Evolutionary conservation across 1,140 invertebrate species (phyloP).

Genomic region (Goniozus legneri): DNA sequence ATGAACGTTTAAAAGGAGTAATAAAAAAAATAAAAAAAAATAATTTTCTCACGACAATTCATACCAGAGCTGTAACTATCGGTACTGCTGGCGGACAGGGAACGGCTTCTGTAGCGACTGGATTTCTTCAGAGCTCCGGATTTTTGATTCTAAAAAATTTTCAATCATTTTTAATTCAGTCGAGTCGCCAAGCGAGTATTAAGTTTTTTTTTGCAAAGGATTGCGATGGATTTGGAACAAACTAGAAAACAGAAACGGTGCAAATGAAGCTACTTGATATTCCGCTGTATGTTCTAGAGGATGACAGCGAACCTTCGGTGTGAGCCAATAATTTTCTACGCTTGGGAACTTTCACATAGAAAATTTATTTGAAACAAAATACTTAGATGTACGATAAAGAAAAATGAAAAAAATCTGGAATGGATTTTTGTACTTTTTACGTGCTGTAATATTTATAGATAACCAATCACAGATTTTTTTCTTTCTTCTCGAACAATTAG

Average conservation of each 20-base stretch:
- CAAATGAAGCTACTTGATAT: conserved; percentile 41
- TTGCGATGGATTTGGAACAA: conserved; percentile 36
- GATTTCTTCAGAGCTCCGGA: conserved; percentile 80
- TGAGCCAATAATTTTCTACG: too few relatives aligned
- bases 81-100: conserved; percentile 87
- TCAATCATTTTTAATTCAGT: not conserved
- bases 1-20: not conserved
- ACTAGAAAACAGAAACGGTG: conserved; percentile 44
- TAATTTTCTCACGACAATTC: conserved; percentile 18
- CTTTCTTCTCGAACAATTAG: too few relatives aligned
- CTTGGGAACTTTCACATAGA: too few relatives aligned
- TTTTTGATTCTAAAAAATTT: conserved; percentile 60
- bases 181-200: too few relatives aligned
- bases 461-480: too few relatives aligned
- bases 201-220: conserved; percentile 14
- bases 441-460: too few relatives aligned
- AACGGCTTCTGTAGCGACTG: conserved; percentile 80
- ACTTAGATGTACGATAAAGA: too few relatives aligned
- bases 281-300: conserved; percentile 25
- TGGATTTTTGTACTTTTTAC: too few relatives aligned
- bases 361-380: too few relatives aligned
- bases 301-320: too few relatives aligned
- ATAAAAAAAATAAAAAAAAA: conserved; percentile 5
- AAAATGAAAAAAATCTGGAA: too few relatives aligned
- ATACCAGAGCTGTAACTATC: conserved; percentile 89